phyloP scores from a whole-genome alignment of 2,888 invertebrate species.

The Macaria liturata region DNA sequence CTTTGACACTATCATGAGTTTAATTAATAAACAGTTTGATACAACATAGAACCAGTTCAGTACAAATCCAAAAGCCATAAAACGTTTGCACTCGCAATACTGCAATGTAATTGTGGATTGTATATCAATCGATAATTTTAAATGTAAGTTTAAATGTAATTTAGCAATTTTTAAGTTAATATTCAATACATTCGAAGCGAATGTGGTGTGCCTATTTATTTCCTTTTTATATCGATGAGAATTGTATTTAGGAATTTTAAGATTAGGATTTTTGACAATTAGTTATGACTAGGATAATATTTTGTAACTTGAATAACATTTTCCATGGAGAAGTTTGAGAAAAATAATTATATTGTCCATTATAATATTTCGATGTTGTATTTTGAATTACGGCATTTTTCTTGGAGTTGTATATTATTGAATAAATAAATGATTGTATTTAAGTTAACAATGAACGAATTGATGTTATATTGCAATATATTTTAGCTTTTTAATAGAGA shows the following conservation, averaged over 20 bases:
- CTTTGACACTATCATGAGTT: constrained; percentile 37
- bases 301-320: constrained; percentile 29
- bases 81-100: constrained; percentile 60
- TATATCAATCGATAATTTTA: constrained; percentile 44
- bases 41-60: constrained; percentile 47
- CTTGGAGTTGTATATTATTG: constrained; percentile 67
- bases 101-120: constrained; percentile 75
- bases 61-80: constrained; percentile 77
- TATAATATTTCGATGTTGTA: constrained; percentile 32
- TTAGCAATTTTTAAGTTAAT: constrained; percentile 60
- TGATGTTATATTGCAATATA: constrained; percentile 66
- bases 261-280: constrained; percentile 65
- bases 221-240: constrained; percentile 66
- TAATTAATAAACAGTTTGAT: constrained; percentile 20
- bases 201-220: constrained; percentile 80
- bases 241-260: constrained; percentile 64
- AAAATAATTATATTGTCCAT: constrained; percentile 34
- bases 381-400: constrained; percentile 34
- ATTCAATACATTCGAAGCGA: constrained; percentile 66
- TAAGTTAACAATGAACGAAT: constrained; percentile 63
- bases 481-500: constrained; percentile 53
- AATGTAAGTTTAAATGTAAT: constrained; percentile 26
- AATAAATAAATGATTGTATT: constrained; percentile 60
- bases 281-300: constrained; percentile 62
- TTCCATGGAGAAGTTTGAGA: constrained; percentile 49